Base-by-base conservation (phyloP, 2,888 invertebrate genomes). In the Molorchus minor region DNA sequence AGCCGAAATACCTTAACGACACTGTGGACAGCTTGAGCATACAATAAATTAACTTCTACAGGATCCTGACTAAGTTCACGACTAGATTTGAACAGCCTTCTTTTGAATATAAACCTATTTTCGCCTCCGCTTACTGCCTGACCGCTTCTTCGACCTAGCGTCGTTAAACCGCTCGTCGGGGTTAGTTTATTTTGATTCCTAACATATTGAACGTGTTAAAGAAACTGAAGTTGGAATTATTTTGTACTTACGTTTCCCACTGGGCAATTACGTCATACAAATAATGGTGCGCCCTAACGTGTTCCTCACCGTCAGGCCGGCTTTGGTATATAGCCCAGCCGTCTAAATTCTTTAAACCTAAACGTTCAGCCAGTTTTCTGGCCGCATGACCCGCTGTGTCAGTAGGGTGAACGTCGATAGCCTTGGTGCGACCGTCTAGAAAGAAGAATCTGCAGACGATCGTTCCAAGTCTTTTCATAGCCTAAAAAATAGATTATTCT, bases 311-410 rank as follows among this genome's bases (percentile, higher is more conserved):
- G 68, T 93, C 93, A 0, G 90, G 90, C 3, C 93, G 84, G 73
- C 93, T 92, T 80, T 96, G 92, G 80, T 94, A 97, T 64, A 97
- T 91, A 0, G 96, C 95, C 97, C 97, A 97, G 52, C 97, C 97
- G 67, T 96, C 93, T 13, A 93, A 83, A 53, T 90, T 90, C 41
- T 89, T 84, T 16, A 97, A 84, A 19, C 92, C 93, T 47, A 94
- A 84, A 78, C 96, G 93, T 79, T 95, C 94, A 0, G 96, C 94
- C 20, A 97, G 83, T 70, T 94, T 91, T 1, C 90, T 87, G 2
- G 96, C 91, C 0, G 96, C 95, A 75, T 96, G 96, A 16, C 91
- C 90, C 0, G 95, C 95, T 1, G 96, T 96, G 78, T 97, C 96
- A 0, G 94, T 94, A 0, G 96, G 95, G 82, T 96, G 95, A 17